Evolutionary conservation across 2,888 invertebrate genomes (phyloP).

Genomic region (Byasa hedistus): DNA sequence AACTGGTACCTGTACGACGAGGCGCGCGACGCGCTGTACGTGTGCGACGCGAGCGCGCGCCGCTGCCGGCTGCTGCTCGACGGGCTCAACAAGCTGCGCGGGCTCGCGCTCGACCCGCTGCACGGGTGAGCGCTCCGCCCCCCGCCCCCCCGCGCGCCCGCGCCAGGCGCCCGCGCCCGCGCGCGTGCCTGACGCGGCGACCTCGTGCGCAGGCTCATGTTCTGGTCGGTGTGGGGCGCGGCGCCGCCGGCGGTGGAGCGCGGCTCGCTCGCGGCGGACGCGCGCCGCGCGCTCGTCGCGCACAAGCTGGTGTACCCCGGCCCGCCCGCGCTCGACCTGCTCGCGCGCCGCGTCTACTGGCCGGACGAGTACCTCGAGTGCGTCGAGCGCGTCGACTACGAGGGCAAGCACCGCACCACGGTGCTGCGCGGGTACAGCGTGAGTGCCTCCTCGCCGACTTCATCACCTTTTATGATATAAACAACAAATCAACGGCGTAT

Average conservation of each 20-base stretch:
- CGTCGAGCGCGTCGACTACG: conserved; percentile 88
- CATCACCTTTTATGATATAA: no score
- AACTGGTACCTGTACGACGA: conserved; percentile 93
- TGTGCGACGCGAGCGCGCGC: conserved; percentile 82
- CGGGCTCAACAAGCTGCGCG: conserved; percentile 84
- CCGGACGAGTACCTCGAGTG: conserved; percentile 89
- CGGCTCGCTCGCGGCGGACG: conserved; percentile 83
- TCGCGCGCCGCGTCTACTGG: conserved; percentile 87
- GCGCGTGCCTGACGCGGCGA: background rate
- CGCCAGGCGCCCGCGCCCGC: no score
- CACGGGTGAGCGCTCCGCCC: conserved; percentile 42
- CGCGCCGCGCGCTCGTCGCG: conserved; percentile 79
- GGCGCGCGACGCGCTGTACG: conserved; percentile 83
- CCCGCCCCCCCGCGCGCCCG: no score
- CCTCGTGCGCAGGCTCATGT: conserved; percentile 79
- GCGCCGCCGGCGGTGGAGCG: conserved; percentile 82
- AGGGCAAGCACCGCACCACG: conserved; percentile 83
- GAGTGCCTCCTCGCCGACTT: conserved; percentile 33
- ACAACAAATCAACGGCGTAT: no score
- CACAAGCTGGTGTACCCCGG: conserved; percentile 88
- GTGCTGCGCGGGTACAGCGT: conserved; percentile 77
- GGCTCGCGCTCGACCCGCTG: conserved; percentile 87
- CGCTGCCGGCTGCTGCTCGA: conserved; percentile 86
- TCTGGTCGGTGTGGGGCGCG: conserved; percentile 88
- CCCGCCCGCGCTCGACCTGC: conserved; percentile 86